Base-by-base conservation (phyloP, 2,797 vertebrate genomes). In the Notoglanidium macrostoma region DNA sequence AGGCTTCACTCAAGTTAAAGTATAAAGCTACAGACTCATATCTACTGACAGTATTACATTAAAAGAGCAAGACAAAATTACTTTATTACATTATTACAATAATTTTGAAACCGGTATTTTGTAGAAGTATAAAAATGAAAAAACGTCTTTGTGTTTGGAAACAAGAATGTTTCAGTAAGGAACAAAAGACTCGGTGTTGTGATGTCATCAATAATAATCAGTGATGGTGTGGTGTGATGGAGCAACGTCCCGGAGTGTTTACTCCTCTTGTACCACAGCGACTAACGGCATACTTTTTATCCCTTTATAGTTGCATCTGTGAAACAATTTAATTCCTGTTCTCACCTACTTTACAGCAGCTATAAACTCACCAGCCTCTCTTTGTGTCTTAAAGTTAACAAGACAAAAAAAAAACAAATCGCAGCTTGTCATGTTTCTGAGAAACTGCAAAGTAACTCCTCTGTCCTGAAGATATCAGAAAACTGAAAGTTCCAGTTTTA, bases 71-170 rank as follows among this genome's bases (percentile, higher is more conserved):
- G 46, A n/a, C 11, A 46, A 14, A 46, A n/a, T 14, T 49, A 6
- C 2, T 76, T 17, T 54, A 29, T 40, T 40, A 4, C 40, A 76
- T 6, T 23, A 12, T 51, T 46, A 12, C 26, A 29, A n/a, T 76
- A 76, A 76, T 76, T 76, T 51, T 14, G 46, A 49, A 76, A 29
- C 73, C n/a, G 17, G 73, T n/a, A 10, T 74, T 73, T 46, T 73
- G 44, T n/a, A 49, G 21, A 26, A 46, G 40, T 40, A 46, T 26
- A 15, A 40, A 44, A 14, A 35, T 19, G 0, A 9, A 68, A 29
- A 68, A 19, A 10, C 6, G 7, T 68, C 2, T 17, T 68, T 6
- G 12, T 68, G 14, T 68, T 68, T 32, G 29, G 35, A 40, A 40
- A 72, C 19, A 21, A 44, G 68, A 17, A 73, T 26, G 19, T 46